Base-by-base conservation (phyloP, 2,888 invertebrate genomes). In the Cotesia congregata region DNA sequence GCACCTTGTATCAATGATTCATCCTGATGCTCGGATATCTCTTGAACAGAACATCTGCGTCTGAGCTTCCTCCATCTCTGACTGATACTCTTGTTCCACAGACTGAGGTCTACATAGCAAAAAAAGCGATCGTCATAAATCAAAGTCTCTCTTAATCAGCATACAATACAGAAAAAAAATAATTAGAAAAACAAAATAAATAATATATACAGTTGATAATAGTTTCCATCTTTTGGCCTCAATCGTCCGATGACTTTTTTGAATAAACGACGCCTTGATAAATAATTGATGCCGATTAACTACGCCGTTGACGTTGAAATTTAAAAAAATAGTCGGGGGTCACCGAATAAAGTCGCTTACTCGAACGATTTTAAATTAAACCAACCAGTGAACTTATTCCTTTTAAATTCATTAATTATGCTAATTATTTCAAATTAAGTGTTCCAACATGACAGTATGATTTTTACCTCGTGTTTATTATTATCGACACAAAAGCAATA, bases 21-120 rank as follows among this genome's bases (percentile, higher is more conserved):
- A 90, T 83, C 91, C 89, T 80, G 92, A 89, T 75, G 92, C 90
- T 86, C 92, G 90, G 85, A 91, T 89, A 86, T 86, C 77, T 88
- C 89, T 83, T 89, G 90, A 68, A 90, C 88, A 20, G 93, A 93
- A 88, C 94, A 94, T 82, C 94, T 92, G 77, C 94, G 91, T 41
- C 94, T 92, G 78, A 95, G 90, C 85, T 94, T 93, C 82, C 94
- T 91, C 94, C 94, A 95, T 90, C 94, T 91, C 88, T 94, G 94
- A 70, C 94, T 93, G 81, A 95, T 91, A 86, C 93, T 94, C 81
- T 94, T 94, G 88, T 94, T 94, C 93, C 93, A 94, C 85, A 90
- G 86, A 79, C 93, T 92, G 87, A 94, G 91, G 88, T 94, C 94
- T 94, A 92, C 82, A 39, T 67, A 67, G 17, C 59, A 67, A 76